Evolutionary conservation across 2,797 vertebrate genomes (phyloP).

Genomic region (Manis pentadactyla): DNA sequence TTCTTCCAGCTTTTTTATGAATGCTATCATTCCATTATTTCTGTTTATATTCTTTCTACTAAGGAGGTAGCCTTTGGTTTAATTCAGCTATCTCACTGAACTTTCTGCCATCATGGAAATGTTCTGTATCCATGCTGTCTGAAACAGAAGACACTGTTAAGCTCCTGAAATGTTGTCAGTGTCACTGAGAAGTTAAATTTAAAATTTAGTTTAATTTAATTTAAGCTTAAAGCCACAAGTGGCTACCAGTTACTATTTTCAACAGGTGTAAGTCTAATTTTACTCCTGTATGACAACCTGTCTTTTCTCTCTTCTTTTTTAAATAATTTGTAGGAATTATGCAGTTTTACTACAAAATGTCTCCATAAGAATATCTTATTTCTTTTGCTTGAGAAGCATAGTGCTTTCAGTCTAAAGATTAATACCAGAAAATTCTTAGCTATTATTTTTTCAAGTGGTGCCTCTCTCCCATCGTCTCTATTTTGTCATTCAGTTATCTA

Average conservation of each 20-base stretch:
- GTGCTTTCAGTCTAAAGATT: not conserved
- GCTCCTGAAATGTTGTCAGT: not conserved
- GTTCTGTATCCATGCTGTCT: not conserved
- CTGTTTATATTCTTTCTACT: not conserved
- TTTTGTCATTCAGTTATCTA: not conserved
- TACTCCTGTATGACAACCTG: not conserved
- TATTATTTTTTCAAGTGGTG: not conserved
- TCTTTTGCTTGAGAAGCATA: not conserved
- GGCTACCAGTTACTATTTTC: not conserved
- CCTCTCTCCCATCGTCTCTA: not conserved
- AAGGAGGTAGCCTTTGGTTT: not conserved
- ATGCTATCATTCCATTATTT: not conserved
- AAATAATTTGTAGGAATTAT: not conserved
- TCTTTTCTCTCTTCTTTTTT: not conserved
- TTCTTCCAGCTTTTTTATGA: not conserved
- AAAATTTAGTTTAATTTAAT: not conserved
- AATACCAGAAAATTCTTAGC: not conserved
- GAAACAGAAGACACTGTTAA: not conserved
- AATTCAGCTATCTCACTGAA: not conserved
- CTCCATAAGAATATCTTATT: not conserved
- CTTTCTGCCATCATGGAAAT: too few relatives aligned
- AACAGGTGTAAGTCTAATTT: not conserved
- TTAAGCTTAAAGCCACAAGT: not conserved
- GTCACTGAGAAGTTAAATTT: not conserved
- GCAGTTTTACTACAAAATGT: not conserved